phyloP scores from a whole-genome alignment of 2,113 vertebrate genomes.

The Sorex araneus region DNA sequence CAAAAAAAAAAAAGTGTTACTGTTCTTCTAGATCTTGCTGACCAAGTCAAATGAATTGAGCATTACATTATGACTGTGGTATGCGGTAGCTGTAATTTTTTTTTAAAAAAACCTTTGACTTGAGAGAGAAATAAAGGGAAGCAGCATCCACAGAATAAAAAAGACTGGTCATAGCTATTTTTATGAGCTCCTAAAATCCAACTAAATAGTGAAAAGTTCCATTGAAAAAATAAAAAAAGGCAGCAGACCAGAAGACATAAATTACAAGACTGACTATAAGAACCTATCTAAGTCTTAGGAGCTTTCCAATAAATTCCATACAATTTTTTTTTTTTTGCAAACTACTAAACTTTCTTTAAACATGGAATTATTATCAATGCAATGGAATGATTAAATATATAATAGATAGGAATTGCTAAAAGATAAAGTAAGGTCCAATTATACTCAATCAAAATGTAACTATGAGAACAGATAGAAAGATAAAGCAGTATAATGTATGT shows the following conservation, averaged over 20 bases:
- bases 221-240: slow-evolving; percentile 62
- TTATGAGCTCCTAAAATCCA: slow-evolving; percentile 77
- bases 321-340: slow-evolving; percentile 39
- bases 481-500: not conserved
- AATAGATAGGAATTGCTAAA: slow-evolving; percentile 55
- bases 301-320: slow-evolving; percentile 65
- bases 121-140: slow-evolving; percentile 81
- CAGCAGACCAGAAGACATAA: slow-evolving; percentile 52
- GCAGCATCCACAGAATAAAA: slow-evolving; percentile 72
- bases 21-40: slow-evolving; percentile 84
- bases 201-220: slow-evolving; percentile 66
- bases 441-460: slow-evolving; percentile 17
- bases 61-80: slow-evolving; percentile 86
- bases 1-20: slow-evolving; percentile 74
- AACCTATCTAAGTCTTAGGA: slow-evolving; percentile 60
- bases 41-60: slow-evolving; percentile 86
- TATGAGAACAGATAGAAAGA: slow-evolving; percentile 44
- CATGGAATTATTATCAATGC: slow-evolving; percentile 15
- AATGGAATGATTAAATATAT: slow-evolving; percentile 63
- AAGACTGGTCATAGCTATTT: slow-evolving; percentile 75
- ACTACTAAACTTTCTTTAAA: slow-evolving; percentile 59
- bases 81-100: slow-evolving; percentile 84
- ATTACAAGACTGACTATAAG: slow-evolving; percentile 61
- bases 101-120: slow-evolving; percentile 75
- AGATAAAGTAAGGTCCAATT: slow-evolving; percentile 42